These are phyloP conservation scores for Phylloscopus trochilus DNA, from an alignment of 2,113 vertebrate species.

Conservation along the genomic window DNA sequence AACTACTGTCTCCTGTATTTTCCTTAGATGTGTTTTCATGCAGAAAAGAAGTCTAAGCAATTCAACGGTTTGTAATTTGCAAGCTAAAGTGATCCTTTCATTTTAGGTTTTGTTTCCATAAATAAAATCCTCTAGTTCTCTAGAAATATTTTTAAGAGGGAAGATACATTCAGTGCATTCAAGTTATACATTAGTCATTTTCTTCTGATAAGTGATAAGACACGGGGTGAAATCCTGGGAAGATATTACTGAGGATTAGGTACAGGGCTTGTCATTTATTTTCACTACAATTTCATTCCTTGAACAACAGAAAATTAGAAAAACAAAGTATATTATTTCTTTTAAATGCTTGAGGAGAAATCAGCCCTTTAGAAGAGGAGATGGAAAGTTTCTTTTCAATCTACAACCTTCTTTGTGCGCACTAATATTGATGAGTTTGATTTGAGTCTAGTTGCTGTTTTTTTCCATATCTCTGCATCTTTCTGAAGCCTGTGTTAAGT, in stretches of 20 bases:
- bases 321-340: background rate
- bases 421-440: background rate
- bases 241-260: background rate
- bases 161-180: background rate
- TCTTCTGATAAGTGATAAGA: background rate
- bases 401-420: background rate
- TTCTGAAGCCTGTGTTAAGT: background rate
- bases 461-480: background rate
- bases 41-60: background rate
- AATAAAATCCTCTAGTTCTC: background rate
- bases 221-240: background rate
- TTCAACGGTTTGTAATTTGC: background rate
- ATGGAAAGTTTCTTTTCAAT: background rate
- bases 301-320: background rate
- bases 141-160: background rate
- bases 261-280: background rate
- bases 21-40: background rate
- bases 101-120: conserved; percentile 6
- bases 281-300: background rate
- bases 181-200: background rate
- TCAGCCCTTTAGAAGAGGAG: background rate
- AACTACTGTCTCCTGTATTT: background rate
- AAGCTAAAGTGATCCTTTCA: background rate
- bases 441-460: background rate
- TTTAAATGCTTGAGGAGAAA: background rate